Percentiles rank a stretch among this genome's conserved stretches.
These are phyloP conservation scores for Gymnocypris eckloni DNA, from an alignment of 2,797 vertebrate species.

Conservation along the genomic window DNA sequence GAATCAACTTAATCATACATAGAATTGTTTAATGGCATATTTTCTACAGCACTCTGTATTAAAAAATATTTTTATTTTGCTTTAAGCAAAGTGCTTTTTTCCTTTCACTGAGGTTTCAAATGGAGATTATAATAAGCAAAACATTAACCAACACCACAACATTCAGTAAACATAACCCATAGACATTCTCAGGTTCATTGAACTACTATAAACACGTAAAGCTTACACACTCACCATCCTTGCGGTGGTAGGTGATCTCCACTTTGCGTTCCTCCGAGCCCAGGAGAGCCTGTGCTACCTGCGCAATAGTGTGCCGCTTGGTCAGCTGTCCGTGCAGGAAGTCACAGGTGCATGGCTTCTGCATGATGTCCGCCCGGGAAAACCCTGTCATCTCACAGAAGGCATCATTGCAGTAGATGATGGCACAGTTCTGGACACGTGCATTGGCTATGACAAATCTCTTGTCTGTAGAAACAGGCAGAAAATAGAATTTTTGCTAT, in stretches of 20 bases:
- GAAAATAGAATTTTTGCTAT: neutral
- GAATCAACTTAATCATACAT: neutral
- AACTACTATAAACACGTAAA: neutral
- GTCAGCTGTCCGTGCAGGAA: constrained; percentile 96
- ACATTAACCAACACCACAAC: neutral
- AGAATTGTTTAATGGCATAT: neutral
- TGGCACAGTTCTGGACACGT: constrained; percentile 96
- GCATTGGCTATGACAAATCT: constrained; percentile 99
- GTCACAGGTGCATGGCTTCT: constrained; percentile 97
- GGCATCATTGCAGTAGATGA: constrained; percentile 98
- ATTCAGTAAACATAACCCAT: constrained; percentile 6
- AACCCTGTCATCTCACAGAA: constrained; percentile 99
- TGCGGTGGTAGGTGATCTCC: constrained; percentile 96
- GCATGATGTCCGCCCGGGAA: constrained; percentile 97
- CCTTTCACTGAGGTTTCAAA: neutral
- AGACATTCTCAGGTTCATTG: neutral
- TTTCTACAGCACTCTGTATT: neutral
- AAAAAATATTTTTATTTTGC: neutral
- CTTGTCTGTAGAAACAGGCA: constrained; percentile 85
- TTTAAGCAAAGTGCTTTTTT: neutral
- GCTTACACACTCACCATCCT: constrained; percentile 87
- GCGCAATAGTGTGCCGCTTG: constrained; percentile 90
- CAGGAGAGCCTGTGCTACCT: constrained; percentile 94
- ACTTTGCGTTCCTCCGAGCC: constrained; percentile 97
- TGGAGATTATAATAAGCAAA: neutral